Conservation (phyloP, 2,888 invertebrate species). For the Yponomeuta evonymella region DNA sequence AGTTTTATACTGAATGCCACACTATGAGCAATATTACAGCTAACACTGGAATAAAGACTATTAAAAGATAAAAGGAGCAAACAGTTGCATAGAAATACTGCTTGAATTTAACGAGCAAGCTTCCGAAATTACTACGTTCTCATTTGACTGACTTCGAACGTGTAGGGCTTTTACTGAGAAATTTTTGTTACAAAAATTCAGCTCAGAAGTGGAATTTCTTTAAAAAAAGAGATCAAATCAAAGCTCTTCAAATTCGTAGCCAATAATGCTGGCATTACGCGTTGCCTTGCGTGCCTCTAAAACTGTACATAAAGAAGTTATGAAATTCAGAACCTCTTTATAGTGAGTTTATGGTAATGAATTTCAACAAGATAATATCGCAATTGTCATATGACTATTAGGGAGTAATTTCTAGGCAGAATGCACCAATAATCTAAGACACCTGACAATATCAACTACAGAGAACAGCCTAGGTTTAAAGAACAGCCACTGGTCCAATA, state of each 20-base stretch:
- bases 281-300: too few species aligned
- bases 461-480: slow-evolving; percentile 53
- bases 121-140: too few species aligned
- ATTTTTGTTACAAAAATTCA: too few species aligned
- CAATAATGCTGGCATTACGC: too few species aligned
- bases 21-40: neutral
- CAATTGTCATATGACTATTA: slow-evolving; percentile 16
- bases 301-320: too few species aligned
- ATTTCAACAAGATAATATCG: neutral
- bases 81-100: too few species aligned
- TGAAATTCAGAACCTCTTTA: neutral
- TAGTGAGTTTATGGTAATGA: neutral
- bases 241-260: too few species aligned
- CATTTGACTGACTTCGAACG: too few species aligned
- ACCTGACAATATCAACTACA: slow-evolving; percentile 57
- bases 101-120: too few species aligned
- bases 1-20: neutral
- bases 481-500: slow-evolving; percentile 65
- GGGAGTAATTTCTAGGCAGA: slow-evolving; percentile 37
- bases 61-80: neutral
- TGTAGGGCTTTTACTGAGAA: too few species aligned
- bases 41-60: neutral
- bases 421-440: slow-evolving; percentile 71
- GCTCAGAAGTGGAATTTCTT: too few species aligned
- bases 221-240: too few species aligned